These are phyloP conservation scores for Diorhabda sublineata DNA, from an alignment of 1,140 invertebrate genomes.

Conservation along the genomic window DNA sequence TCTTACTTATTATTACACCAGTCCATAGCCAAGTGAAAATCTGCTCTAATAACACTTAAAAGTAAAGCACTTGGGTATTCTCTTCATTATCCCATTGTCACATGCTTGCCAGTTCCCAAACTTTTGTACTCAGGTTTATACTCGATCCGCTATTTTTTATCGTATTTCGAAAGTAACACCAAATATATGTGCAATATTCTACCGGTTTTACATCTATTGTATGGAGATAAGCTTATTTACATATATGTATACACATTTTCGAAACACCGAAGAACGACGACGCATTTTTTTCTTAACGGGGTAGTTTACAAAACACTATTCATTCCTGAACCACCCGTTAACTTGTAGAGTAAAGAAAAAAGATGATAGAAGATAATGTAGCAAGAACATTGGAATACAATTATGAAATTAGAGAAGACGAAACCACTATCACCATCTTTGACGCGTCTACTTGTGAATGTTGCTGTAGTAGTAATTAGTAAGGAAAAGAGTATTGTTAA, in stretches of 20 bases:
- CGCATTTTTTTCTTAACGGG: background rate
- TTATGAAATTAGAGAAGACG: too few relatives aligned
- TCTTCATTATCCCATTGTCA: conserved; percentile 43
- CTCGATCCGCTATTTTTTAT: conserved; percentile 39
- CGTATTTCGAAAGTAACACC: conserved; percentile 41
- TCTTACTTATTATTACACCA: conserved; percentile 20
- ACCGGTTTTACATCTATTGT: conserved; percentile 40
- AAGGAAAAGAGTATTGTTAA: too few relatives aligned
- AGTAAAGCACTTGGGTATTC: conserved; percentile 46
- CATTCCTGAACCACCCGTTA: too few relatives aligned
- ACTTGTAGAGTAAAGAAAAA: too few relatives aligned
- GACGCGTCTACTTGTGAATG: too few relatives aligned
- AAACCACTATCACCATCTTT: too few relatives aligned
- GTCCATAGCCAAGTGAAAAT: conserved; percentile 44
- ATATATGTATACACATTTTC: conserved; percentile 12
- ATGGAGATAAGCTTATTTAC: conserved; percentile 39
- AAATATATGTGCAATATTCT: conserved; percentile 37
- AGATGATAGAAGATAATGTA: too few relatives aligned
- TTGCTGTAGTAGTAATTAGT: too few relatives aligned
- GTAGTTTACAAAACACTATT: background rate
- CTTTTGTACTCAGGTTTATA: conserved; percentile 43
- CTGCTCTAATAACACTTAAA: conserved; percentile 39
- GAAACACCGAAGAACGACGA: background rate
- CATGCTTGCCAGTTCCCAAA: conserved; percentile 38
- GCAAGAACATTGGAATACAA: too few relatives aligned